A percentile compares a stretch with the other conserved stretches of the same genome.
Conservation (phyloP, 2,888 invertebrate species). For the Agrochola circellaris region DNA sequence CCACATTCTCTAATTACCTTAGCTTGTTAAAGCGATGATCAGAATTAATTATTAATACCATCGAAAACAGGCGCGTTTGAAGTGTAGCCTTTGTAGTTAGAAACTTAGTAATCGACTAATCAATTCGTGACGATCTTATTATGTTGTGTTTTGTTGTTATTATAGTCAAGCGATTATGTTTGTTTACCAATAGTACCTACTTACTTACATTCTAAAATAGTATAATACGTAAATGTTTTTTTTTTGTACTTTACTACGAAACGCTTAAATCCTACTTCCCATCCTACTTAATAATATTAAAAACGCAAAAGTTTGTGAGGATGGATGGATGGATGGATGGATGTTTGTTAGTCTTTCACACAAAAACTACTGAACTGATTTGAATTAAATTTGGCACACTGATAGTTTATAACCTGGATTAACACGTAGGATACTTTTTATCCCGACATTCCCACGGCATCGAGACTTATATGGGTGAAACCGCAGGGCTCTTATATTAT, state of each 20-base stretch:
- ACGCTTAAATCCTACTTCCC: not conserved
- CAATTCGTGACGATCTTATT: slow-evolving; percentile 46
- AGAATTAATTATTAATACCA: slow-evolving; percentile 83
- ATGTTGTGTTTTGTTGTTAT: slow-evolving; percentile 40
- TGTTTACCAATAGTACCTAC: not conserved
- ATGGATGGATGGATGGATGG: too few species aligned
- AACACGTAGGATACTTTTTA: too few species aligned
- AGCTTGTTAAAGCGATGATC: slow-evolving; percentile 77
- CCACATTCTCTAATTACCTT: slow-evolving; percentile 80
- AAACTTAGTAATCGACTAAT: slow-evolving; percentile 58
- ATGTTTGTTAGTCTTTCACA: too few species aligned
- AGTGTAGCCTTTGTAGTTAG: slow-evolving; percentile 61
- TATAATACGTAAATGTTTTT: not conserved
- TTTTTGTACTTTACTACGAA: not conserved
- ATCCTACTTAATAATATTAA: too few species aligned
- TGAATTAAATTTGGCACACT: too few species aligned
- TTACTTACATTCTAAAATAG: not conserved
- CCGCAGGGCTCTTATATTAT: too few species aligned
- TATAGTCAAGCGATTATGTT: slow-evolving; percentile 16
- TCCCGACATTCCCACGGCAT: too few species aligned
- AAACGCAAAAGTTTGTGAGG: too few species aligned
- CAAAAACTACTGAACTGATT: too few species aligned
- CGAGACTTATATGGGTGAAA: too few species aligned
- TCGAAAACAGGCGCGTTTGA: slow-evolving; percentile 75
- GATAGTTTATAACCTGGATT: too few species aligned